phyloP scores from a whole-genome alignment of 2,113 vertebrate species.

The Gnathonemus echidnorhynchus region DNA sequence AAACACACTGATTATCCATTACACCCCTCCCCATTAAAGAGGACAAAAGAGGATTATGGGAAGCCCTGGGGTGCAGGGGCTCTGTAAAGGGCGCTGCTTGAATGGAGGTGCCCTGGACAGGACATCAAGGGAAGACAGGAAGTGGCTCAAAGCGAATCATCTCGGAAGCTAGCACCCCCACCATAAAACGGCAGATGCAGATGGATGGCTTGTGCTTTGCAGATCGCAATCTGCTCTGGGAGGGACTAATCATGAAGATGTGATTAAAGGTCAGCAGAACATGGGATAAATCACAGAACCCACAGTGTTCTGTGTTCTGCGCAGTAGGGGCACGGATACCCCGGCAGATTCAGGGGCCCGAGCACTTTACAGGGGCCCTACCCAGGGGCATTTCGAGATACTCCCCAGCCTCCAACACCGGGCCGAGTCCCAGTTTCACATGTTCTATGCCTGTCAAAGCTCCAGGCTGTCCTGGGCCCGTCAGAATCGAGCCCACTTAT shows the following conservation, averaged over 20 bases:
- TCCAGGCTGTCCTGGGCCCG: neutral
- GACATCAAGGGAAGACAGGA: neutral
- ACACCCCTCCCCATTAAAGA: neutral
- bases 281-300: neutral
- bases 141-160: neutral
- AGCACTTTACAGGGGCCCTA: no score
- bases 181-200: neutral
- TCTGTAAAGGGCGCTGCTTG: neutral
- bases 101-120: neutral
- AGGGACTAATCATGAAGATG: neutral
- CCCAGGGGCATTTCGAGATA: neutral
- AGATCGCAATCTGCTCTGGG: neutral
- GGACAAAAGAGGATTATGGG: neutral
- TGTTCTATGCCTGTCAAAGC: neutral
- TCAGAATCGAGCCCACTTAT: neutral
- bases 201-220: neutral
- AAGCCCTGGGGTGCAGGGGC: neutral
- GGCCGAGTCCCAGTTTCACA: neutral
- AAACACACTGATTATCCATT: neutral
- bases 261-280: neutral
- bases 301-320: no score
- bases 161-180: neutral
- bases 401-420: neutral
- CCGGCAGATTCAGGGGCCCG: no score
- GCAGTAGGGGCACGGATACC: no score